Base-by-base conservation (phyloP, 2,797 vertebrate species). In the Pogonophryne albipinna region DNA sequence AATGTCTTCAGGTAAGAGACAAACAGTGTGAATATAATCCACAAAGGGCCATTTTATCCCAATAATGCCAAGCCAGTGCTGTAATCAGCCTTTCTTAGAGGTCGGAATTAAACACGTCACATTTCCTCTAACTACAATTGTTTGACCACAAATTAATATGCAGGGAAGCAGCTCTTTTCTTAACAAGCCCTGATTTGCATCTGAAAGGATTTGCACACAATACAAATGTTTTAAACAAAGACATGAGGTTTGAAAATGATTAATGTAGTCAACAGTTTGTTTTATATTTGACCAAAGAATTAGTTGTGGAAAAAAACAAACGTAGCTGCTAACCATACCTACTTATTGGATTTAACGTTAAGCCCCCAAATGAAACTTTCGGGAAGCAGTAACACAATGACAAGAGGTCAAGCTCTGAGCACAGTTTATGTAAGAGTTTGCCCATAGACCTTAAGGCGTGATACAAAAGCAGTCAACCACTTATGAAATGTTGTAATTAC, bases 391-490 rank as follows among this genome's bases (percentile, higher is more conserved):
- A 56, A 58, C 64, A 69, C 59, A 11, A 53, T 55, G 67, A 66
- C 27, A 75, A 67, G 66, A 74, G 82, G 64, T 71, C 38, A 66
- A 3, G 64, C 67, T 69, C 50, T 67, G 51, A 80, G 71, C 63
- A 71, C 51, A 66, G 79, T 85, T 90, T 87, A 82, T 88, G 47
- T 88, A 88, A 91, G 83, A 78, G 65, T 73, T 60, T 75, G 76
- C 58, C 15, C 59, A 60, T 9, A 62, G 68, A 83, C 66, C 60
- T 73, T 57, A 66, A 82, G 83, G 80, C 74, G 46, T 16, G 46
- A 85, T 52, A 82, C 64, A 79, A 73, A 69, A 23, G n/a, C 80
- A 79, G 66, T 55, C 61, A 83, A 62, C 56, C 68, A 74, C 78
- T 81, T 77, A 56, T 74, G 66, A 87, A 66, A 68, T 70, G 69